These are phyloP conservation scores for Uloborus plumipes DNA, from an alignment of 2,888 invertebrate species.

Conservation along the genomic window DNA sequence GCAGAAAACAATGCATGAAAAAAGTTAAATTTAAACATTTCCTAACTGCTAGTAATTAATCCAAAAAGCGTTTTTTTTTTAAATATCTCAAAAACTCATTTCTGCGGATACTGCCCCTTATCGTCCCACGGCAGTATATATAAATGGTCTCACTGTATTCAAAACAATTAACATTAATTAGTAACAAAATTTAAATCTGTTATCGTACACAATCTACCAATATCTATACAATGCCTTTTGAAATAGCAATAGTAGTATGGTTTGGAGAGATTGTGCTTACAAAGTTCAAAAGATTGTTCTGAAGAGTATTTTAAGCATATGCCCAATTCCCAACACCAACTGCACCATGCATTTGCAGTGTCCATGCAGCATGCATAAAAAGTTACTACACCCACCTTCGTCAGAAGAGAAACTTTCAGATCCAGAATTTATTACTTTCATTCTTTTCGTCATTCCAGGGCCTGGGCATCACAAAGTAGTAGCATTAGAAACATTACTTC, in stretches of 20 bases:
- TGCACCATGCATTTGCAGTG: constrained; percentile 24
- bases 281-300: no score
- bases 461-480: constrained; percentile 17
- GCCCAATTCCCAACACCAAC: not conserved
- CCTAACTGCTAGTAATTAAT: no score
- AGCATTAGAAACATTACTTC: constrained; percentile 2
- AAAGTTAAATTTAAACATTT: no score
- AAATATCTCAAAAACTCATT: no score
- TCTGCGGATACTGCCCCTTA: no score
- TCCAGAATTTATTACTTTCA: constrained; percentile 7
- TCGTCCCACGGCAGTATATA: no score
- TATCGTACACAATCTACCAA: not conserved
- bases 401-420: constrained; percentile 19
- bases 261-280: no score
- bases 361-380: not conserved
- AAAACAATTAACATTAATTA: not conserved
- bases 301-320: not conserved
- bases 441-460: not conserved
- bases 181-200: not conserved
- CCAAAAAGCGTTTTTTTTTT: no score
- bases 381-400: constrained; percentile 23
- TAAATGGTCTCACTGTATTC: no score
- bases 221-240: no score
- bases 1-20: no score
- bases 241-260: no score